phyloP scores from a whole-genome alignment of 2,888 invertebrate genomes.

The Rugalucina vietnamica region DNA sequence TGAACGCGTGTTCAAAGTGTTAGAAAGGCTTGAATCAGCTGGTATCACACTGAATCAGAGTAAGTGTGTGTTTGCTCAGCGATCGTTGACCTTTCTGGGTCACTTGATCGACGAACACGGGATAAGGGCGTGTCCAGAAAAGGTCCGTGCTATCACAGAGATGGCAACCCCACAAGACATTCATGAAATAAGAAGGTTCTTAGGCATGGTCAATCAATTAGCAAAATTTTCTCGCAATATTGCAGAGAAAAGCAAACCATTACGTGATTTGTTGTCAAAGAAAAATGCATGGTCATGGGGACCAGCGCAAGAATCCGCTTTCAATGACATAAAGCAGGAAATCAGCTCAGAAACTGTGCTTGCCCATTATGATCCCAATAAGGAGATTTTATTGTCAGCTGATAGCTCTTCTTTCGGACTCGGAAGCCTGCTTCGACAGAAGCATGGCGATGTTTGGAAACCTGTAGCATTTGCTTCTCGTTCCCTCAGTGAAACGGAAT shows the following conservation, averaged over 20 bases:
- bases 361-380: too few relatives aligned
- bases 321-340: conserved; percentile 18
- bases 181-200: conserved; percentile 9
- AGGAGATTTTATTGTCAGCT: too few relatives aligned
- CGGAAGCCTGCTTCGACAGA: too few relatives aligned
- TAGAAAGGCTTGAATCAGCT: conserved; percentile 27
- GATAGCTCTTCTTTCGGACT: too few relatives aligned
- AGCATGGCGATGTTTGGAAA: too few relatives aligned
- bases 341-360: too few relatives aligned
- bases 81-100: conserved; percentile 46
- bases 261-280: conserved; percentile 23
- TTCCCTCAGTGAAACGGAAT: not conserved
- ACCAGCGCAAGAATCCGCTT: conserved; percentile 1
- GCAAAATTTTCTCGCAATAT: conserved; percentile 27
- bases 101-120: conserved; percentile 26
- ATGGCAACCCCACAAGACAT: not conserved
- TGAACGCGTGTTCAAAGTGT: not conserved
- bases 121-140: conserved; percentile 17
- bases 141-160: not conserved
- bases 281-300: conserved; percentile 40
- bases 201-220: conserved; percentile 52
- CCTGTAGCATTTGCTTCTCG: too few relatives aligned
- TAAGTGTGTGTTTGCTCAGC: conserved; percentile 55
- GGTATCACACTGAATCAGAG: conserved; percentile 54
- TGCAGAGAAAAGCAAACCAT: conserved; percentile 33